phyloP scores from a whole-genome alignment of 2,797 vertebrate genomes.

The Epinephelus malabaricus region DNA sequence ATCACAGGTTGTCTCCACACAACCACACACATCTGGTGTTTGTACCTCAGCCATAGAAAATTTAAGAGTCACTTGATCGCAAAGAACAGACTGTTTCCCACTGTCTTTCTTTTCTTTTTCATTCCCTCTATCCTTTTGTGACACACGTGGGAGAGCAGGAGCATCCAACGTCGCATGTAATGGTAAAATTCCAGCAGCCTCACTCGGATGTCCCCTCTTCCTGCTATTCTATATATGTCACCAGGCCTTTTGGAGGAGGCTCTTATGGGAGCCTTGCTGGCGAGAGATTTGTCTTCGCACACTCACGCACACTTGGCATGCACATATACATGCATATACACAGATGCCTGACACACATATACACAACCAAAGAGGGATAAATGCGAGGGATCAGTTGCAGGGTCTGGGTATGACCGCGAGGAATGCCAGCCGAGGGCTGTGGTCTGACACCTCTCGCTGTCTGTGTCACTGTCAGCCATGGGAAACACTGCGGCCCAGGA shows the following conservation, averaged over 20 bases:
- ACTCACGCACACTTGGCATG: constrained; percentile 64
- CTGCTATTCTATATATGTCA: constrained; percentile 84
- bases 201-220: constrained; percentile 81
- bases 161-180: constrained; percentile 66
- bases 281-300: constrained; percentile 76
- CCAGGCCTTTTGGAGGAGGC: constrained; percentile 61
- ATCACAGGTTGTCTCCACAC: background rate
- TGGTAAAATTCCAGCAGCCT: constrained; percentile 64
- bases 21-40: constrained; percentile 14
- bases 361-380: constrained; percentile 56
- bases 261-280: constrained; percentile 71
- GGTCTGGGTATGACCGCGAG: constrained; percentile 39
- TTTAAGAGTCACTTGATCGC: constrained; percentile 14
- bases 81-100: constrained; percentile 54
- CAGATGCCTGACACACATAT: constrained; percentile 40
- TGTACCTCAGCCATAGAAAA: background rate
- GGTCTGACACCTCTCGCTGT: constrained; percentile 71
- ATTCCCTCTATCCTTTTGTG: constrained; percentile 32
- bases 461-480: constrained; percentile 69
- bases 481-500: constrained; percentile 76
- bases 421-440: constrained; percentile 44
- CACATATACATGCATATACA: constrained; percentile 40
- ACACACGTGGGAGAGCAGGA: constrained; percentile 52
- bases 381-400: constrained; percentile 60
- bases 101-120: constrained; percentile 15